Conservation (phyloP, 2,113 vertebrate species). For the Chroicocephalus ridibundus region DNA sequence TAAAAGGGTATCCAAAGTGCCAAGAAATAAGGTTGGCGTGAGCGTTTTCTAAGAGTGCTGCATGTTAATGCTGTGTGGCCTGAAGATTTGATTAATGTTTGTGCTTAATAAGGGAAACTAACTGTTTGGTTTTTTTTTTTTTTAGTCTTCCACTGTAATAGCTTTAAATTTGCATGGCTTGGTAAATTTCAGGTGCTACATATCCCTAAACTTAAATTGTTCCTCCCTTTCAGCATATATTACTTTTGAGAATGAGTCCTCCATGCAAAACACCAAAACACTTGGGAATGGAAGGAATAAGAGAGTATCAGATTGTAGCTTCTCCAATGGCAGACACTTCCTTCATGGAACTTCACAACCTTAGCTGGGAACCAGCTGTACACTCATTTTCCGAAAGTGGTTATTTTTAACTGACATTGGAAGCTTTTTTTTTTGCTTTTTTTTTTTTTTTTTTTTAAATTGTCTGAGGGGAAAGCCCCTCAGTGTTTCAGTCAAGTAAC, state of each 20-base stretch:
- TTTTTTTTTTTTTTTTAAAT: too few relatives aligned
- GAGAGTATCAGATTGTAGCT: background rate
- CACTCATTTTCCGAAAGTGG: background rate
- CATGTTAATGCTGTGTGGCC: background rate
- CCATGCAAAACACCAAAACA: background rate
- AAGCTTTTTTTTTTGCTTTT: background rate
- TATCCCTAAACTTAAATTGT: background rate
- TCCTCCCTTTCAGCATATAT: background rate
- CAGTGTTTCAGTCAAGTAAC: background rate
- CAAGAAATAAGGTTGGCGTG: background rate
- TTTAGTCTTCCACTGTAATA: background rate
- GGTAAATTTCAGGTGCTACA: background rate
- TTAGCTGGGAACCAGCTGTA: background rate
- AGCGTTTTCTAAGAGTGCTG: background rate
- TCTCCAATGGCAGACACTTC: background rate
- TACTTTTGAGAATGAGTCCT: background rate
- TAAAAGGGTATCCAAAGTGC: background rate
- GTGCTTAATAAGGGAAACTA: background rate
- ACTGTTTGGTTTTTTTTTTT: background rate
- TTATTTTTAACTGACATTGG: background rate
- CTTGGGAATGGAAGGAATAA: background rate
- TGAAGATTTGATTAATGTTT: background rate
- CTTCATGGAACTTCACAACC: background rate
- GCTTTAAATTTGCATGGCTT: background rate
- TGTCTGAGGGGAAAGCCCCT: background rate